Evolutionary conservation across 1,140 invertebrate species (phyloP).

Genomic region (Triops longicaudatus): DNA sequence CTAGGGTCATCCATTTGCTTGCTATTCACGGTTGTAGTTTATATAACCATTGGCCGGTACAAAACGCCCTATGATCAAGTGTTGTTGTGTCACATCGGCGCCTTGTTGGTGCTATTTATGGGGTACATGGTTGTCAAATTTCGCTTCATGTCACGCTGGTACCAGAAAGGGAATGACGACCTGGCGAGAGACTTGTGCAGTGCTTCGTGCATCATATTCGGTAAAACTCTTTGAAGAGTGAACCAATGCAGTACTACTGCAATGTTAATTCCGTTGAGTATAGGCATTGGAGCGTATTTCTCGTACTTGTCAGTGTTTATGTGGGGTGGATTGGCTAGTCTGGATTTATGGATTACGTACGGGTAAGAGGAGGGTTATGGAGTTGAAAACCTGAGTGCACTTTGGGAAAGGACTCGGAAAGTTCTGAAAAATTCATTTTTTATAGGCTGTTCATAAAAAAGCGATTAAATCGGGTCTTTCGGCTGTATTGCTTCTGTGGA

Average conservation of each 20-base stretch:
- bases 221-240: neutral
- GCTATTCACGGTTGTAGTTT: neutral
- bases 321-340: neutral
- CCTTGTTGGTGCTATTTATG: neutral
- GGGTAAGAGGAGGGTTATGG: neutral
- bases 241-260: neutral
- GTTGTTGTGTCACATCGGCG: neutral
- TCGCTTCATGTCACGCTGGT: neutral
- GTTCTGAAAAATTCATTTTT: neutral
- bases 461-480: neutral
- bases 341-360: neutral
- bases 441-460: neutral
- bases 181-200: neutral
- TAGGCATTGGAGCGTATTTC: neutral
- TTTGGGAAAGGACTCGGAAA: neutral
- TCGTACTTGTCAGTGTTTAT: neutral
- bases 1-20: neutral
- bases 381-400: neutral
- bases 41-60: neutral
- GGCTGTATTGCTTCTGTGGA: neutral
- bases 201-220: neutral
- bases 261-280: neutral
- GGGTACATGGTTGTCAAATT: neutral
- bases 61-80: neutral
- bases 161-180: neutral